phyloP scores from a whole-genome alignment of 2,888 invertebrate genomes.

The Caenorhabditis plicata region DNA sequence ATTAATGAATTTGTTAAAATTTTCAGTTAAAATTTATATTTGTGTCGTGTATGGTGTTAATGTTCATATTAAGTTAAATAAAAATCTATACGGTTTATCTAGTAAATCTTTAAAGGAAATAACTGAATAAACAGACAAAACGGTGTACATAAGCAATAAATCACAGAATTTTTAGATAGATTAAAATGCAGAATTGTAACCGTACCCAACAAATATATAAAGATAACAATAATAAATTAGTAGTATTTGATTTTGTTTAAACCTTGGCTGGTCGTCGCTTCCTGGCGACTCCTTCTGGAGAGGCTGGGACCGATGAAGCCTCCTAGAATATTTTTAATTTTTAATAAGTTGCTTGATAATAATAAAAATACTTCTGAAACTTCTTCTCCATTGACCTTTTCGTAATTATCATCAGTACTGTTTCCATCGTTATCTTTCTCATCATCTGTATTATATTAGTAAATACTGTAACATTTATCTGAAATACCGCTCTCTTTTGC shows the following conservation, averaged over 20 bases:
- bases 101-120: no score
- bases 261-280: conserved; percentile 28
- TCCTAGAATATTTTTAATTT: conserved; percentile 6
- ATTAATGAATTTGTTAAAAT: no score
- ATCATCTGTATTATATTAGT: conserved; percentile 2
- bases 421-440: conserved; percentile 7
- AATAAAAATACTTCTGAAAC: neutral
- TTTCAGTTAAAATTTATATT: no score
- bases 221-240: neutral
- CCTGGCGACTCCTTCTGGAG: conserved; percentile 14
- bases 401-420: conserved; percentile 23
- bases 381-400: conserved; percentile 29
- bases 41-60: no score
- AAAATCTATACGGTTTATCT: no score
- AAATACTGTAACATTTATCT: neutral
- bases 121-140: neutral
- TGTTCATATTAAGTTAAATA: no score
- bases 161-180: neutral
- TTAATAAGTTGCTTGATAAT: neutral
- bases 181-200: neutral
- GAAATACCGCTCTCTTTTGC: conserved; percentile 22
- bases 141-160: no score
- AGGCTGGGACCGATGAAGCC: conserved; percentile 12
- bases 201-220: neutral
- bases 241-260: neutral